phyloP scores from a whole-genome alignment of 2,888 invertebrate species.

The Ectobius pallidus region DNA sequence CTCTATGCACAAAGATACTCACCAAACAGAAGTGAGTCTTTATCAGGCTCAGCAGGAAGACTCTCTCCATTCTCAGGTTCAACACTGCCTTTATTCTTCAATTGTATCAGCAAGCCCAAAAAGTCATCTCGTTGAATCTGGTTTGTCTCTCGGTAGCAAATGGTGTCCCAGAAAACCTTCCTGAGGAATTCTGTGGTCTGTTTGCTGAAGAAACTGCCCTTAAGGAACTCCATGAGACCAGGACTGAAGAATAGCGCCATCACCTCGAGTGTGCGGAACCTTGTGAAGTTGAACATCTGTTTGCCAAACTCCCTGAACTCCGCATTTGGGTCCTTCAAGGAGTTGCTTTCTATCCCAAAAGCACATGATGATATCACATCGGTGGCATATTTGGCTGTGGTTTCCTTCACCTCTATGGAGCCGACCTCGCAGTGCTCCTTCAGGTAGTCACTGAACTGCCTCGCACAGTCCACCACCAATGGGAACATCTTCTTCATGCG shows the following conservation, averaged over 20 bases:
- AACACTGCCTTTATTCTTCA: conserved; percentile 41
- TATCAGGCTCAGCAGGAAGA: neutral
- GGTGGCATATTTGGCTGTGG: conserved; percentile 42
- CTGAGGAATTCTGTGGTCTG: conserved; percentile 34
- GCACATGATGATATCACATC: conserved; percentile 44
- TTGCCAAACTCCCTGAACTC: conserved; percentile 43
- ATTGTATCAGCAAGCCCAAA: conserved; percentile 41
- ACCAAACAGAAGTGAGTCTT: neutral
- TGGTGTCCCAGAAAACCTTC: conserved; percentile 42
- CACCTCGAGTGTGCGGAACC: conserved; percentile 35
- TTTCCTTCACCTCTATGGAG: conserved; percentile 39
- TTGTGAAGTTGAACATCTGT: conserved; percentile 37
- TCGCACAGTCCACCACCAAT: conserved; percentile 44
- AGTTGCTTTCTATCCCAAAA: no score
- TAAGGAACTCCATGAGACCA: conserved; percentile 21
- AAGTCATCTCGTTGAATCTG: conserved; percentile 39
- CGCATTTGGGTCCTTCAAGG: conserved; percentile 41
- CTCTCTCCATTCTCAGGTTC: neutral
- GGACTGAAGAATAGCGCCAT: conserved; percentile 40
- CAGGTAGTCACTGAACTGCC: conserved; percentile 34
- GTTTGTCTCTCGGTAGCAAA: conserved; percentile 37
- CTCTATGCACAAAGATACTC: no score
- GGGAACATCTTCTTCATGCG: conserved; percentile 50
- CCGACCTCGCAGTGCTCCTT: neutral
- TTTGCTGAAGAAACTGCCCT: conserved; percentile 31